A percentile compares a stretch with the other conserved stretches of the same genome.
These are phyloP conservation scores for Acropora yongei DNA, from an alignment of 64 coral and sea anemone genomes.

Conservation along the genomic window DNA sequence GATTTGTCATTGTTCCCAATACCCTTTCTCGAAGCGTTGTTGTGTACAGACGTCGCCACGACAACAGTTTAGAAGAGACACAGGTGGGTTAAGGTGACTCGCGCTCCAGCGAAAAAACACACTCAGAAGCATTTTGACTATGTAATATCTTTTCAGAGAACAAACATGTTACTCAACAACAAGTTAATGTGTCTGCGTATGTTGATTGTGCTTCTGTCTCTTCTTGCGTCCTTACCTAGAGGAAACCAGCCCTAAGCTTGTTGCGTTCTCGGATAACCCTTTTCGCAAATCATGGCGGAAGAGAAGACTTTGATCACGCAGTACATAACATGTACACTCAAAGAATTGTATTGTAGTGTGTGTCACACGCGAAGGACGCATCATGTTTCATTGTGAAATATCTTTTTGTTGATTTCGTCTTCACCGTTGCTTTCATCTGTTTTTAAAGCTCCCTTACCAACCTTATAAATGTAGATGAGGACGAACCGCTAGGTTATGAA, in stretches of 20 bases:
- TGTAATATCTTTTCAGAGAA: too few relatives aligned
- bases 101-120: too few relatives aligned
- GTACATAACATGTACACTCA: not conserved
- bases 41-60: slow-evolving; percentile 61
- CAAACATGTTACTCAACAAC: too few relatives aligned
- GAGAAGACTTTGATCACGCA: not conserved
- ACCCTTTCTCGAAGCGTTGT: not conserved
- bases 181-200: too few relatives aligned
- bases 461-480: not conserved
- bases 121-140: too few relatives aligned
- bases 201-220: too few relatives aligned
- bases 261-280: too few relatives aligned
- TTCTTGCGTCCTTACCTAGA: too few relatives aligned
- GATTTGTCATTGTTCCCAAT: slow-evolving; percentile 53
- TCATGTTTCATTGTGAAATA: not conserved
- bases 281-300: not conserved
- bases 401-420: not conserved
- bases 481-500: not conserved
- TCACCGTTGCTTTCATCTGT: not conserved
- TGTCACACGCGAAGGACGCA: too few relatives aligned
- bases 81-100: slow-evolving; percentile 32
- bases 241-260: too few relatives aligned
- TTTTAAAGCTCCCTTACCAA: not conserved
- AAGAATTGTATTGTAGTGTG: not conserved
- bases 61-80: slow-evolving; percentile 44